Conservation (phyloP, 2,113 vertebrate species). For the Octodon degus region DNA sequence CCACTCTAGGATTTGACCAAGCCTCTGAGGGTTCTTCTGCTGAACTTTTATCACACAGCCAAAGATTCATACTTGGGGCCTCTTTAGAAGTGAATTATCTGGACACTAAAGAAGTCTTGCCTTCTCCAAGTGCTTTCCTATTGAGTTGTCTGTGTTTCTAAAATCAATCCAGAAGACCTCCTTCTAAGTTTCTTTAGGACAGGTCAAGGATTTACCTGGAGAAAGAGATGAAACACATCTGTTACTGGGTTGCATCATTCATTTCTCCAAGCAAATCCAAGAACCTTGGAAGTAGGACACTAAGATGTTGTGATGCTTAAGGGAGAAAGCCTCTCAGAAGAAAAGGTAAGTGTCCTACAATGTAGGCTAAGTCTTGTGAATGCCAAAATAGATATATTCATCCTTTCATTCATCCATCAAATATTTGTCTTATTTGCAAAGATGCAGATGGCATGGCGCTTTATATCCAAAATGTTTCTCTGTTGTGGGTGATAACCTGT, state of each 20-base stretch:
- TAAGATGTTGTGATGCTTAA: background rate
- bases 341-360: background rate
- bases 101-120: background rate
- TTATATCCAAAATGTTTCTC: background rate
- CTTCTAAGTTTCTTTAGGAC: background rate
- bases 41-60: background rate
- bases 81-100: background rate
- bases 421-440: background rate
- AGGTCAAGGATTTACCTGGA: background rate
- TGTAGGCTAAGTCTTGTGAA: background rate
- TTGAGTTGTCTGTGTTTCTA: background rate
- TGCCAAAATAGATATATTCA: background rate
- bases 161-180: background rate
- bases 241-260: background rate
- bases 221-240: background rate
- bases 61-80: background rate
- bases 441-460: background rate
- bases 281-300: background rate
- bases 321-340: background rate
- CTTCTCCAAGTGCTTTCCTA: background rate
- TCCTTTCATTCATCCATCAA: background rate
- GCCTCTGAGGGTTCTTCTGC: background rate
- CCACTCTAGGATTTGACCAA: background rate
- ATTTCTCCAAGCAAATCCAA: background rate
- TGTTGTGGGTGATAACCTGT: background rate